Percentiles rank a stretch among this genome's conserved stretches.
Evolutionary conservation across 2,888 invertebrate genomes (phyloP).

Genomic region (Trypoxylon attenuatum): DNA sequence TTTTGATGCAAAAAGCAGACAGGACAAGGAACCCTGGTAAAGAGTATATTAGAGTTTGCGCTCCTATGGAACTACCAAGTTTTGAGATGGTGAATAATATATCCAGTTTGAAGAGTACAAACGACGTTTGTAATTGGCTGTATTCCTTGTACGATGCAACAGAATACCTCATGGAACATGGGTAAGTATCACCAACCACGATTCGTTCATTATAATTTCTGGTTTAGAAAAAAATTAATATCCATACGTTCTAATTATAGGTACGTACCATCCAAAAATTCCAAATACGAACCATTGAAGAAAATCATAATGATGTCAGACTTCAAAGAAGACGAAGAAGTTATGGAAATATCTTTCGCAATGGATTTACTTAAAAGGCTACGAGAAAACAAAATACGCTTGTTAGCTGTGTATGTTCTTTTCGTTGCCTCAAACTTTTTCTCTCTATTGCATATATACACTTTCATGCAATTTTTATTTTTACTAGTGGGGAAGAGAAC

Average conservation of each 20-base stretch:
- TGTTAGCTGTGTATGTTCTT: constrained; percentile 53
- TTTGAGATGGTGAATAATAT: constrained; percentile 53
- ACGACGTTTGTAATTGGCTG: constrained; percentile 49
- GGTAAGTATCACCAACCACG: constrained; percentile 32
- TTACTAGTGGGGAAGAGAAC: constrained; percentile 45
- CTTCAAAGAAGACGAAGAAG: constrained; percentile 57
- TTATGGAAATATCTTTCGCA: too few species aligned
- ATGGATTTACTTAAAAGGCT: too few species aligned
- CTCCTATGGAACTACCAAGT: too few species aligned
- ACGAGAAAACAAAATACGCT: too few species aligned
- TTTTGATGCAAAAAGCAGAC: too few species aligned
- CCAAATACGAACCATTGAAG: background rate
- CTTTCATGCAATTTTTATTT: constrained; percentile 9
- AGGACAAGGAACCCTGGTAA: too few species aligned
- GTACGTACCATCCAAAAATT: background rate
- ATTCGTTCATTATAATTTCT: too few species aligned
- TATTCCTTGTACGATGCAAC: constrained; percentile 49
- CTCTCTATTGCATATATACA: background rate
- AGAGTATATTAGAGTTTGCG: too few species aligned
- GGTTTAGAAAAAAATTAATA: too few species aligned
- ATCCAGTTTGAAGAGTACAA: constrained; percentile 31
- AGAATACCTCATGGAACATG: constrained; percentile 39
- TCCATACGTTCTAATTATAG: background rate
- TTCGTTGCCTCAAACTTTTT: constrained; percentile 1
- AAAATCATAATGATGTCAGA: constrained; percentile 55